phyloP scores from a whole-genome alignment of 2,113 vertebrate species.

The Galeopterus variegatus region DNA sequence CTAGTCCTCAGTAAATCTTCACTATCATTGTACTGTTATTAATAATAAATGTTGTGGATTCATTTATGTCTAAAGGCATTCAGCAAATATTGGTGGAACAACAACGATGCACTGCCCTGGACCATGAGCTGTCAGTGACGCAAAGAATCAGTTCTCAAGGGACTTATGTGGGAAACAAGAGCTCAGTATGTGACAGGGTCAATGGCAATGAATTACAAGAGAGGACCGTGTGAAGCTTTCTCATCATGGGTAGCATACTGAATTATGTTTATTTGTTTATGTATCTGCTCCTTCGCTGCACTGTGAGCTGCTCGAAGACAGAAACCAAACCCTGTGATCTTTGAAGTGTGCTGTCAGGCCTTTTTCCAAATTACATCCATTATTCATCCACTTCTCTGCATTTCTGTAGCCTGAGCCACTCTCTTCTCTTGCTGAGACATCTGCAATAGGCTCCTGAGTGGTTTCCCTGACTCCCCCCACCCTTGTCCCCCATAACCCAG shows the following conservation, averaged over 20 bases:
- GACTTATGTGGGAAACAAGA: not conserved
- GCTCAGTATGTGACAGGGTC: not conserved
- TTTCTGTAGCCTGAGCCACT: not conserved
- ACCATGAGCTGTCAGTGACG: not conserved
- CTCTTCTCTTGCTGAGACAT: not conserved
- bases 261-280: not conserved
- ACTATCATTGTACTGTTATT: not conserved
- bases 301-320: not conserved
- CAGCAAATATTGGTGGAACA: not conserved
- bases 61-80: not conserved
- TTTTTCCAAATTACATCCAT: not conserved
- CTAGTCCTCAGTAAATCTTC: not conserved
- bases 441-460: not conserved
- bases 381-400: not conserved
- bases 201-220: not conserved
- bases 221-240: not conserved
- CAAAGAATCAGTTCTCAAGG: not conserved
- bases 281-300: too few species aligned
- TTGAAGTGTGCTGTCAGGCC: not conserved
- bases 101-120: not conserved
- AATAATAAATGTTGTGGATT: not conserved
- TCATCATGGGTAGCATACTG: fast-evolving
- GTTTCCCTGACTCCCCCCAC: not conserved
- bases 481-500: not conserved
- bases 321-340: not conserved